Base-by-base conservation (phyloP, 2,113 vertebrate genomes). In the Sphyrna mokarran region DNA sequence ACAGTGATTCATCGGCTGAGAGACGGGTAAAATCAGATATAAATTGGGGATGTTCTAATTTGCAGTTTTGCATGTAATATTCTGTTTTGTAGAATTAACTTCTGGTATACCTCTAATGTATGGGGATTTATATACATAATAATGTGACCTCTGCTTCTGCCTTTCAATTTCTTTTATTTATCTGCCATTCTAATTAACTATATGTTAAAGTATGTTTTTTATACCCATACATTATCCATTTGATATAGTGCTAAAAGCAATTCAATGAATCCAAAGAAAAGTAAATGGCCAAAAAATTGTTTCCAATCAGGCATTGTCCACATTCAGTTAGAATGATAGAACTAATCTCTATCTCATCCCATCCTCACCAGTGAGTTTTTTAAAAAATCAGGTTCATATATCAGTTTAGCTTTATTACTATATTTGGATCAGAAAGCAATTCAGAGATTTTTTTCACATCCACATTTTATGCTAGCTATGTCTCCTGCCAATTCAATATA, bases 21-120 rank as follows among this genome's bases (percentile, higher is more conserved):
- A 98, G 98, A 96, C 98, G 97, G 97, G 99, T 99, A 97, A 97
- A 98, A 95, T 72, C 37, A 48, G 54, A n/a, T 33, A 48, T 43
- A 66, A 40, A 48, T 70, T 48, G 93, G 9, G 66, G 37, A 22
- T 97, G n/a, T 90, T 66, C 95, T 96, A 95, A 63, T n/a, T 16
- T 29, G 3, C 33, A n/a, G 40, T 54, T 95, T 72, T 72, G 22
- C 63, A 43, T 16, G 9, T 37, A 89, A 54, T 87, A 48, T 23
- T 87, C 13, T 16, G 6, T 22, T 63, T 68, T 93, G 33, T 93
- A 37, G 89, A 22, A 93, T 16, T 22, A 3, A 37, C 61, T 37
- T 7, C 80, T 40, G 13, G 33, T 93, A n/a, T 18, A 14, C 40
- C 33, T 66, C 16, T 68, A 66, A 93, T 1, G 29, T 63, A 37